phyloP scores from a whole-genome alignment of 35 echinoderm and acorn worm species.

The Antedon bifida region DNA sequence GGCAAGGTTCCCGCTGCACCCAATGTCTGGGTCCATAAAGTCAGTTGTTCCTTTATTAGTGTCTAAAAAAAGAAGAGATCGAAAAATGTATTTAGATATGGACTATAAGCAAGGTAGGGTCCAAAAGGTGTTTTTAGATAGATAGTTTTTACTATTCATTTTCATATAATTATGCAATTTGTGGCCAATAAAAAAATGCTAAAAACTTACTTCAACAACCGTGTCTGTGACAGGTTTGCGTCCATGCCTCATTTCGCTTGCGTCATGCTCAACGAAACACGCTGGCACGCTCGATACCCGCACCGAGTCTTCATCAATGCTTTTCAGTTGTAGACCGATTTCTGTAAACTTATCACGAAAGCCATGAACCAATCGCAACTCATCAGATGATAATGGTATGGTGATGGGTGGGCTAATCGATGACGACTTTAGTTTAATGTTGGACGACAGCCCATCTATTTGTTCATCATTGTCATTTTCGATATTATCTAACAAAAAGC shows the following conservation, averaged over 20 bases:
- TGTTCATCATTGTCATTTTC: neutral
- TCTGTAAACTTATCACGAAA: slow-evolving; percentile 31
- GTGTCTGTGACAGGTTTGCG: slow-evolving; percentile 44
- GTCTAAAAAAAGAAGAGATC: slow-evolving; percentile 19
- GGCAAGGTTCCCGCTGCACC: slow-evolving; percentile 57
- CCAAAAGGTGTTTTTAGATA: too few species aligned
- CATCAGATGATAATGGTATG: slow-evolving; percentile 16
- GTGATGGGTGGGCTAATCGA: slow-evolving; percentile 41
- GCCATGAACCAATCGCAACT: slow-evolving; percentile 26
- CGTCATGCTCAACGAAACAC: slow-evolving; percentile 80
- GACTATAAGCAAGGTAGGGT: too few species aligned
- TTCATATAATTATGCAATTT: too few species aligned
- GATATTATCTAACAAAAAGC: neutral
- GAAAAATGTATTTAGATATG: too few species aligned
- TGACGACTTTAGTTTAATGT: slow-evolving; percentile 28
- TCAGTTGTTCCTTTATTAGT: slow-evolving; percentile 48
- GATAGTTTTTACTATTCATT: too few species aligned
- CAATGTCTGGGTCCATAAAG: slow-evolving; percentile 35
- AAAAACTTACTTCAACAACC: slow-evolving; percentile 71
- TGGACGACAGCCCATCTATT: neutral
- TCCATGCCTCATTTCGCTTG: slow-evolving; percentile 44
- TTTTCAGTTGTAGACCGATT: slow-evolving; percentile 29
- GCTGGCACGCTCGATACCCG: slow-evolving; percentile 47
- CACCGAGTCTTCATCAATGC: slow-evolving; percentile 3
- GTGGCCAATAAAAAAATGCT: too few species aligned